A percentile compares a stretch with the other conserved stretches of the same genome.
phyloP scores from a whole-genome alignment of 2,888 invertebrate species.

The Eupsilia transversa region DNA sequence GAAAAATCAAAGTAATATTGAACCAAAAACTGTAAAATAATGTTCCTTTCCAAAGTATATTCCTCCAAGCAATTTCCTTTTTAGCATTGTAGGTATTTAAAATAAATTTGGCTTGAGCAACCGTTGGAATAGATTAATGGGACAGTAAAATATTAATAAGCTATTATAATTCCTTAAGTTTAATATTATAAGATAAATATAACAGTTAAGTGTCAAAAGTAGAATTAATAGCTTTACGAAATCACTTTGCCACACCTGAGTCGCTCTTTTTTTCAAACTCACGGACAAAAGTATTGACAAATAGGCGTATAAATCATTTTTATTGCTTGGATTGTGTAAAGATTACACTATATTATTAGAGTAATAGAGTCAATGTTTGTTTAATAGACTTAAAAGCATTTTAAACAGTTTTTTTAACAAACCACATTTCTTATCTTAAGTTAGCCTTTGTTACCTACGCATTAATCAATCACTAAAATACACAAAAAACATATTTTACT shows the following conservation, averaged over 20 bases:
- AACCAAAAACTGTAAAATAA: background rate
- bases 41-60: constrained; percentile 4
- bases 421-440: background rate
- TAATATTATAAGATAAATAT: constrained; percentile 51
- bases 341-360: constrained; percentile 48
- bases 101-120: constrained; percentile 43
- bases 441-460: background rate
- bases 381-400: constrained; percentile 22
- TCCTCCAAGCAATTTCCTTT: constrained; percentile 20
- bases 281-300: constrained; percentile 56
- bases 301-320: constrained; percentile 64
- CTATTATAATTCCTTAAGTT: constrained; percentile 45
- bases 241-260: constrained; percentile 65
- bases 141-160: constrained; percentile 55
- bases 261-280: constrained; percentile 56
- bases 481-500: background rate
- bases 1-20: constrained; percentile 3
- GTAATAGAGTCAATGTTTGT: constrained; percentile 46
- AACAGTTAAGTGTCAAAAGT: constrained; percentile 55
- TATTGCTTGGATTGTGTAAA: constrained; percentile 56
- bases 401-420: constrained; percentile 19
- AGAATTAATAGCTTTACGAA: constrained; percentile 57
- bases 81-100: constrained; percentile 36
- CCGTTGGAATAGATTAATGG: constrained; percentile 52
- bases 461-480: background rate